A percentile compares a stretch with the other conserved stretches of the same genome.
These are phyloP conservation scores for Lampris megalopsis DNA, from an alignment of 2,113 vertebrate species.

Conservation along the genomic window DNA sequence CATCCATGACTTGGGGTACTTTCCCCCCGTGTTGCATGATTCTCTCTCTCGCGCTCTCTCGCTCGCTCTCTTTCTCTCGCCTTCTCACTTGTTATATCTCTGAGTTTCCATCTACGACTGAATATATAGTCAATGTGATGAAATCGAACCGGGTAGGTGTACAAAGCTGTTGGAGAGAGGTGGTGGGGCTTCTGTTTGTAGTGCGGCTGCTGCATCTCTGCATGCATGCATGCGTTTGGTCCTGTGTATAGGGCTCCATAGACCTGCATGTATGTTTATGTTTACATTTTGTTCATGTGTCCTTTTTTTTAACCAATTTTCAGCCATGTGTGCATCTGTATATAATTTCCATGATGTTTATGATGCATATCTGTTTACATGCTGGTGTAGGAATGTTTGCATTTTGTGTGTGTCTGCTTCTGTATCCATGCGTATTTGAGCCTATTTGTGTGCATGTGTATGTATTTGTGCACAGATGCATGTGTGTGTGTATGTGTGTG, in stretches of 20 bases:
- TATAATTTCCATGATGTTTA: not conserved
- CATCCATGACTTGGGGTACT: constrained; percentile 69
- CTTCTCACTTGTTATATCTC: constrained; percentile 37
- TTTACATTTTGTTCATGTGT: not conserved
- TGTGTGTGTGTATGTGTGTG: constrained; percentile 27
- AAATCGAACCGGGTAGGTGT: constrained; percentile 1
- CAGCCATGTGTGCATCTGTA: not conserved
- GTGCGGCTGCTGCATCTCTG: not conserved
- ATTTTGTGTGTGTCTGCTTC: not conserved
- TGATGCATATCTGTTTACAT: not conserved
- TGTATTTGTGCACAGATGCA: constrained; percentile 16
- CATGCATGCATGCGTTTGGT: not conserved
- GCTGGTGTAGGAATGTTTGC: not conserved
- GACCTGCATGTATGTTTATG: constrained; percentile 17
- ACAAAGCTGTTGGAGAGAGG: not conserved
- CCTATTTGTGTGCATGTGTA: constrained; percentile 15
- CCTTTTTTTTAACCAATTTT: too few species aligned
- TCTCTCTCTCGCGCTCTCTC: constrained; percentile 7
- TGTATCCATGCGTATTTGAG: not conserved
- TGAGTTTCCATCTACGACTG: constrained; percentile 63
- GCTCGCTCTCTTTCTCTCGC: not conserved
- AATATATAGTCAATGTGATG: constrained; percentile 48
- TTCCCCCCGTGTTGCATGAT: constrained; percentile 25
- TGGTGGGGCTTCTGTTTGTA: not conserved
- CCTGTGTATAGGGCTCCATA: constrained; percentile 25